Base-by-base conservation (phyloP, 2,888 invertebrate species). In the Leptogaster cylindrica region DNA sequence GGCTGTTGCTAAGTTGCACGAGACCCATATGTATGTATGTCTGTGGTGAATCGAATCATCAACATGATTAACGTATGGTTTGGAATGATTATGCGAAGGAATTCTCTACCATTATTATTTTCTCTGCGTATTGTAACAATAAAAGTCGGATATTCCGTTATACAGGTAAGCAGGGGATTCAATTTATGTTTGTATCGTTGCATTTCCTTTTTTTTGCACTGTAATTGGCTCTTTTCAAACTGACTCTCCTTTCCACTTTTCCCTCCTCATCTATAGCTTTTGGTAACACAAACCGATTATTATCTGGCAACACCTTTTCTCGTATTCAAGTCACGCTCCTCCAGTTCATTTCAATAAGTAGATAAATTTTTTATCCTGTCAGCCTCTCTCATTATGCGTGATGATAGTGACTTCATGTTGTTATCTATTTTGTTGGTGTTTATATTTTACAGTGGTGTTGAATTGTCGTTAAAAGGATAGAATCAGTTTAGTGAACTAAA, bases 271-370 rank as follows among this genome's bases (percentile, higher is more conserved):
- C 61, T 44, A 61, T 61, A 61, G 61, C 61, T 61, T 61, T 61
- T 61, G 61, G 61, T 61, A 61, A 61, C 61, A 20, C 61, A 61
- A 61, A 61, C 61, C 61, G 61, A 61, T 61, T 61, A 61, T 61
- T 61, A 61, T 61, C 61, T 61, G 4, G 44, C 20, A 28, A 16
- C 27, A 20, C 44, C 27, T 14, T 10, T 10, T 14, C 50, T 2
- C 16, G 28, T 65, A 66, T 66, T 66, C 55, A 14, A 44, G 41
- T 66, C 66, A 66, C 66, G 66, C 41, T 44, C 16, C 50, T 18
- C 20, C 20, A 39, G 28, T 55, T 10, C 31, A 41, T 46, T 44
- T 28, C 46, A 66, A 66, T 55, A 66, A 66, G 27, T 55, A 31
- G 28, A 18, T 31, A 31, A 55, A 66, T 55, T 52, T 50, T 66